Evolutionary conservation across 1,140 invertebrate species (phyloP).

Genomic region (Papilio glaucus): DNA sequence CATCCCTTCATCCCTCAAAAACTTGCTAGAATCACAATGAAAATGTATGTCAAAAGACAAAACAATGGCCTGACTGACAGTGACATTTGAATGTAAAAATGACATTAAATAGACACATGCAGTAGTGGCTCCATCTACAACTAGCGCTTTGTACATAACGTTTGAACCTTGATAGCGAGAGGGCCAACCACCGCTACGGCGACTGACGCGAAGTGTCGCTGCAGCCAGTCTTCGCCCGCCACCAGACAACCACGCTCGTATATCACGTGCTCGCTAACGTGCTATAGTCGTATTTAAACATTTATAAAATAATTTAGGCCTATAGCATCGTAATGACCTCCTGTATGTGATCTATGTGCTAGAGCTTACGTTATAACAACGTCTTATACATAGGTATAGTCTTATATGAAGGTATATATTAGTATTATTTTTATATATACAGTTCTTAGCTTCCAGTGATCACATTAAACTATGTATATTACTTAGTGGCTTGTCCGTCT

Average conservation of each 20-base stretch:
- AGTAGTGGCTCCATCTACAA: background rate
- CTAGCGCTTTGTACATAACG: background rate
- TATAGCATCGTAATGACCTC: too few relatives aligned
- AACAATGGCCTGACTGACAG: too few relatives aligned
- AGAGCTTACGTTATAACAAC: too few relatives aligned
- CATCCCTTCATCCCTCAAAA: background rate
- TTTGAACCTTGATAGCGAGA: conserved; percentile 91
- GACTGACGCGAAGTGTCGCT: conserved; percentile 94
- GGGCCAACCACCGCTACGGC: conserved; percentile 92
- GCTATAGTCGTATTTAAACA: conserved; percentile 56
- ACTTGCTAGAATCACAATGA: background rate
- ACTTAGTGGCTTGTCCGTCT: too few relatives aligned
- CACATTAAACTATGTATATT: too few relatives aligned
- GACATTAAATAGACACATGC: background rate
- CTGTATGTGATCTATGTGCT: too few relatives aligned
- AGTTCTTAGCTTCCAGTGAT: too few relatives aligned
- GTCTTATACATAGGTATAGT: too few relatives aligned
- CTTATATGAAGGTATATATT: too few relatives aligned
- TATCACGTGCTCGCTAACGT: conserved; percentile 93
- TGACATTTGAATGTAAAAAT: too few relatives aligned
- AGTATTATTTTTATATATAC: too few relatives aligned
- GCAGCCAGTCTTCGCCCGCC: conserved; percentile 97
- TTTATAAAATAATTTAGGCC: background rate
- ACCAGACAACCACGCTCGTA: conserved; percentile 96
- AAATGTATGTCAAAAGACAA: background rate